These are phyloP conservation scores for Campaea margaritaria DNA, from an alignment of 2,888 invertebrate species.

Conservation along the genomic window DNA sequence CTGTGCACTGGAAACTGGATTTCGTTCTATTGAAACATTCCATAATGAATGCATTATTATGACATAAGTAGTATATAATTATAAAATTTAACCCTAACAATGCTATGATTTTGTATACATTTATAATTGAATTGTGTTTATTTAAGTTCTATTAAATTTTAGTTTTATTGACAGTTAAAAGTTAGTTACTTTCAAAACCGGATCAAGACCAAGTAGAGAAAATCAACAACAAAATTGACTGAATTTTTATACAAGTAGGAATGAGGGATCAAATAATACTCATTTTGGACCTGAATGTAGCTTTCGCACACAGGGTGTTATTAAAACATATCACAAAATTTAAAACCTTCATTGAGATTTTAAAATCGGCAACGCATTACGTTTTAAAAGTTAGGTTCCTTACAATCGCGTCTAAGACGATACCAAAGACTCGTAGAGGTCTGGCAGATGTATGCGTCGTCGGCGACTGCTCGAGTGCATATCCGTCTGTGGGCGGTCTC, in stretches of 20 bases:
- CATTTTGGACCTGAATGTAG: conserved; percentile 65
- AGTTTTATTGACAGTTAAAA: background rate
- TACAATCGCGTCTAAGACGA: conserved; percentile 43
- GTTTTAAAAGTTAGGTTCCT: conserved; percentile 21
- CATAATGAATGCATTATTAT: conserved; percentile 46
- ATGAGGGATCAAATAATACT: conserved; percentile 71
- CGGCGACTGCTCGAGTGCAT: conserved; percentile 1
- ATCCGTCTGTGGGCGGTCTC: background rate
- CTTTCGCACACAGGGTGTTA: conserved; percentile 74
- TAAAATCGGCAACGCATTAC: conserved; percentile 20
- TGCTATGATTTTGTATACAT: conserved; percentile 20
- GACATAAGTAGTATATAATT: conserved; percentile 32
- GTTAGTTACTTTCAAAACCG: conserved; percentile 32
- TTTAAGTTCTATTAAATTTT: conserved; percentile 12
- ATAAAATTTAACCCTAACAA: conserved; percentile 21
- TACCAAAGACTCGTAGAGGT: conserved; percentile 36
- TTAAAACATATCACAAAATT: conserved; percentile 72
- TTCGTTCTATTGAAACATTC: conserved; percentile 58
- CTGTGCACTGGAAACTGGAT: conserved; percentile 54
- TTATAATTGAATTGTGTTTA: conserved; percentile 26
- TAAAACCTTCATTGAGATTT: conserved; percentile 33
- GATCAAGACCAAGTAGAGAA: conserved; percentile 41
- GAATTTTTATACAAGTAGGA: conserved; percentile 61
- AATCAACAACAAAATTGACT: conserved; percentile 56
- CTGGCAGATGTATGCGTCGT: background rate